Conservation (phyloP, 2,888 invertebrate genomes). For the Tipula confusa region DNA sequence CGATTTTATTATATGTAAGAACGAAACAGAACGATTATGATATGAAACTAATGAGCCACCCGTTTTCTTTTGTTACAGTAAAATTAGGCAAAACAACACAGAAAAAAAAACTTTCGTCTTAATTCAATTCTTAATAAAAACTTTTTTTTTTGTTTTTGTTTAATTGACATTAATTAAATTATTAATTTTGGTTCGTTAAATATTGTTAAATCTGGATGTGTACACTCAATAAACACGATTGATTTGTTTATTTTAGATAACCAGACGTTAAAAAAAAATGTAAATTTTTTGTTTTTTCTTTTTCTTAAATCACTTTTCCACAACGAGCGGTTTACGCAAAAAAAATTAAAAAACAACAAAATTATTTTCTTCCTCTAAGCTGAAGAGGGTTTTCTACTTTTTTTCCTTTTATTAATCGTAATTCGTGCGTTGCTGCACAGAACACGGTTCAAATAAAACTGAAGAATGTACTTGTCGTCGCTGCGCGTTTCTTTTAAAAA, state of each 20-base stretch:
- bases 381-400: no score
- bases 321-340: neutral
- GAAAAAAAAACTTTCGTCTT: neutral
- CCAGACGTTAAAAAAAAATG: neutral
- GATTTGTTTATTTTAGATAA: neutral
- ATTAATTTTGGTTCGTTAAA: neutral
- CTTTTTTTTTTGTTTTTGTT: no score
- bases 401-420: neutral
- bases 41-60: neutral
- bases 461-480: neutral
- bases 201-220: neutral
- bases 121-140: neutral
- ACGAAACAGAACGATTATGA: neutral
- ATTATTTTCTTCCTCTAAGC: neutral
- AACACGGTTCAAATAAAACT: neutral
- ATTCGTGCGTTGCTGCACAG: neutral
- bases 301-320: neutral
- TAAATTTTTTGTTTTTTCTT: neutral
- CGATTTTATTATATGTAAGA: neutral
- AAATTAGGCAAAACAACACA: neutral
- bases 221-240: neutral
- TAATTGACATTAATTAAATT: constrained; percentile 21
- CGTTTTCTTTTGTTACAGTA: constrained; percentile 20
- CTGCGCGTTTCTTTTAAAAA: neutral
- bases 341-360: neutral